phyloP scores from a whole-genome alignment of 2,888 invertebrate species.

The Scelioninae gen. 1 region DNA sequence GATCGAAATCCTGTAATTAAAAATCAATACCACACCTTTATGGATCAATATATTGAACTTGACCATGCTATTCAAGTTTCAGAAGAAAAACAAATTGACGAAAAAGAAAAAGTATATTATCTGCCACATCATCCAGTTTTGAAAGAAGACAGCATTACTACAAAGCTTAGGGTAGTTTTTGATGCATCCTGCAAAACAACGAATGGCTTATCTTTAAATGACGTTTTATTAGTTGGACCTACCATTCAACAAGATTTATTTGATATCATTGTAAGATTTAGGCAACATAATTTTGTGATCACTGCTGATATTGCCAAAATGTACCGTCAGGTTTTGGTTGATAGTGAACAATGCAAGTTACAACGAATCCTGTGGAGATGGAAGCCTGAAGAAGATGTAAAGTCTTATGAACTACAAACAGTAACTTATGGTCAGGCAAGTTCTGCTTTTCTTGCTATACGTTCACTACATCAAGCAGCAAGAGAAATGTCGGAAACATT shows the following conservation, averaged over 20 bases:
- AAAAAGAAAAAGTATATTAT: background rate
- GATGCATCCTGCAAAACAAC: too few relatives aligned
- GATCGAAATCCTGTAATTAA: background rate
- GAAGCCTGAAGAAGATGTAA: background rate
- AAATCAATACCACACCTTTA: constrained; percentile 10
- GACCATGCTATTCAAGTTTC: background rate
- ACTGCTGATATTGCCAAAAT: background rate
- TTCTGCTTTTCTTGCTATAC: background rate
- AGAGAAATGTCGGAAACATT: background rate
- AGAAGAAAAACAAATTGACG: background rate
- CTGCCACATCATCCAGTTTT: background rate
- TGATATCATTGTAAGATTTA: background rate
- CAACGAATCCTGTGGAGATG: background rate
- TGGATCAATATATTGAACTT: constrained; percentile 30
- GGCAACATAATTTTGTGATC: background rate
- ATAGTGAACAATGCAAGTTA: background rate
- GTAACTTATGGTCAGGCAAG: background rate
- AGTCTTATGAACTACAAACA: background rate
- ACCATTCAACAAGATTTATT: background rate
- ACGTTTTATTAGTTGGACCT: background rate
- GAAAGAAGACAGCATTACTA: background rate
- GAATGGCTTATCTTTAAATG: too few relatives aligned
- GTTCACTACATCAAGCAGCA: background rate
- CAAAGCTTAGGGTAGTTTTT: too few relatives aligned
- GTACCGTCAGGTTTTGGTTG: background rate